Evolutionary conservation across 2,113 vertebrate species (phyloP), one percentile per base, ranked within the genome.

Genomic region (Channa maculata): DNA sequence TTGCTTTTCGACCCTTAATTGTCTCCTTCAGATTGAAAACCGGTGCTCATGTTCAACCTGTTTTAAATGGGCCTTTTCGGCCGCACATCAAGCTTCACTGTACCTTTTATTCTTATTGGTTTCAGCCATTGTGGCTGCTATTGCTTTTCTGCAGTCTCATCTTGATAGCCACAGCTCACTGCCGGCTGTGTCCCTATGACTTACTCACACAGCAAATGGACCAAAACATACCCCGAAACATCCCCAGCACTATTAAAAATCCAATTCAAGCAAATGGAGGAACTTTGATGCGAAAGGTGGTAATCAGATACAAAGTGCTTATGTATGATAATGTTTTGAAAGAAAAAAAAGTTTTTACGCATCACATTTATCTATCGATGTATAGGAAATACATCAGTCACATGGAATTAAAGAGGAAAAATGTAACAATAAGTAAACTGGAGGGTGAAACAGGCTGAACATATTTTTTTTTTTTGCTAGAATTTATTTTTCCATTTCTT

Each of bases 121-220:
- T 75, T 80, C 66, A 63, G 68, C 72, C 46, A 73, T 80, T 80
- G 76, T 82, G 75, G 52, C 71, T 68, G 71, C 75, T 79, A 88
- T 88, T 86, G 65, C 81, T 83, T 84, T 86, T 78, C 74, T 65
- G 86, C 86, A 85, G 77, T 61, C 62, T 88, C 86, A 86, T 86
- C 74, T 83, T 79, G 82, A 88, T 84, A 77, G 88, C 84, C 65
- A 83, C 86, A 88, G 75, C 79, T 86, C 77, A 83, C 84, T 90
- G 79, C 86, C 79, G 77, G 79, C 73, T 79, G 60, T 76, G 84
- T 88, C 77, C 71, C 75, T 83, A 61, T 82, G 77, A 83, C 82
- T 80, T 60, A 65, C 63, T 79, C 39, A 0, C 69, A n/a, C 63
- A 77, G 86, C 65, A 88, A 90, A 88, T 90, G 84, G 77, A 68